A percentile compares a stretch with the other conserved stretches of the same genome.
Evolutionary conservation across 2,797 vertebrate genomes (phyloP).

Genomic region (Rhynchotus rufescens): DNA sequence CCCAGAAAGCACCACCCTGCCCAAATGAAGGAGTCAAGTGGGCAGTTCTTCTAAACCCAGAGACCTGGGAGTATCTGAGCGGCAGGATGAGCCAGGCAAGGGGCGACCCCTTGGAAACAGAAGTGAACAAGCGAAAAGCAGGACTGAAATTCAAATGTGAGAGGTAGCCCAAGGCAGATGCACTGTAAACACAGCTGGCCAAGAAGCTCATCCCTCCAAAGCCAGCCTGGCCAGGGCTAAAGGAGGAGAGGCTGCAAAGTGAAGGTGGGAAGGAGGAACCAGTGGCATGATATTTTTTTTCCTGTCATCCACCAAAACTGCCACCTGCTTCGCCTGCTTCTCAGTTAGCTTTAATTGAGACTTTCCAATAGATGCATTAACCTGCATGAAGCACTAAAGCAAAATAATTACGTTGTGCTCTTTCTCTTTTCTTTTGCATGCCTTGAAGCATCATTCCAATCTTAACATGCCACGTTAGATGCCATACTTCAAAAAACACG

Average conservation of each 20-base stretch:
- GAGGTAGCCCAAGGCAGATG: not conserved
- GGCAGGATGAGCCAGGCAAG: too few species aligned
- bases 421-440: not conserved
- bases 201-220: not conserved
- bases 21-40: not conserved
- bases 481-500: not conserved
- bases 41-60: too few species aligned
- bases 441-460: not conserved
- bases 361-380: not conserved
- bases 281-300: too few species aligned
- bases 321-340: constrained; percentile 13
- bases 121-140: not conserved
- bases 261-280: not conserved
- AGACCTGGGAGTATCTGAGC: not conserved
- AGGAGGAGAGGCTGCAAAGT: not conserved
- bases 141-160: not conserved
- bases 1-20: not conserved
- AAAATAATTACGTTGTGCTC: not conserved
- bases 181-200: not conserved
- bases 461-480: not conserved
- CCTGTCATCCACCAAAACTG: too few species aligned
- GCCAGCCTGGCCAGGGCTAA: not conserved
- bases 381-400: not conserved
- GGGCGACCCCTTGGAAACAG: not conserved
- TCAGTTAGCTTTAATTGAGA: not conserved